These are phyloP conservation scores for Indicator maculatus DNA, from an alignment of 2,113 vertebrate species.

Conservation along the genomic window DNA sequence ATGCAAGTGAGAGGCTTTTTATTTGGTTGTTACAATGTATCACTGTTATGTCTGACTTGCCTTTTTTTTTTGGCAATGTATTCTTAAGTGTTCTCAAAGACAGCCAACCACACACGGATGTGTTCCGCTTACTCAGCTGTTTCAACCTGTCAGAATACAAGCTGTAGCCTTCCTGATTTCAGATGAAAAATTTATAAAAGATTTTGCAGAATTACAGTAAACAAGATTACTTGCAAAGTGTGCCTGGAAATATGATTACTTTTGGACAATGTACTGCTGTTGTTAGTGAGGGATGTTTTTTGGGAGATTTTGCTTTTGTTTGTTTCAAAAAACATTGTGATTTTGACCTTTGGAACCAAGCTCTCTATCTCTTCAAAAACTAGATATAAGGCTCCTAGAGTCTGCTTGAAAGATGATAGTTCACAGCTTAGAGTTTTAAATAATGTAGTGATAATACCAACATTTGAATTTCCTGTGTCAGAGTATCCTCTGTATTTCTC, in stretches of 20 bases:
- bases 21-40: not conserved
- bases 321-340: constrained; percentile 16
- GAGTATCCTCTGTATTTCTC: not conserved
- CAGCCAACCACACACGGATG: not conserved
- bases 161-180: constrained; percentile 35
- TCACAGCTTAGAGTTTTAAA: constrained; percentile 14
- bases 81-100: constrained; percentile 3
- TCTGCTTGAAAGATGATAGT: not conserved
- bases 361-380: not conserved
- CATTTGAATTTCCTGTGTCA: constrained; percentile 23
- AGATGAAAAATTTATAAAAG: constrained; percentile 62
- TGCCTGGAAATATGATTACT: constrained; percentile 40
- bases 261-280: not conserved
- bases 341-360: constrained; percentile 28
- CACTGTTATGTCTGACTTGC: not conserved
- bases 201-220: constrained; percentile 48
- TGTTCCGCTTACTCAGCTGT: constrained; percentile 35
- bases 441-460: constrained; percentile 13
- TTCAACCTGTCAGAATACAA: constrained; percentile 37
- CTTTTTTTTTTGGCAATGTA: not conserved
- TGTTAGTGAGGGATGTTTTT: not conserved
- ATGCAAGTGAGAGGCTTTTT: not conserved
- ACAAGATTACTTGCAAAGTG: constrained; percentile 38
- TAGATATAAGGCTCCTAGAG: not conserved
- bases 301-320: not conserved